A percentile compares a stretch with the other conserved stretches of the same genome.
Conservation (phyloP, 2,888 invertebrate genomes). For the Dryomyza anilis region DNA sequence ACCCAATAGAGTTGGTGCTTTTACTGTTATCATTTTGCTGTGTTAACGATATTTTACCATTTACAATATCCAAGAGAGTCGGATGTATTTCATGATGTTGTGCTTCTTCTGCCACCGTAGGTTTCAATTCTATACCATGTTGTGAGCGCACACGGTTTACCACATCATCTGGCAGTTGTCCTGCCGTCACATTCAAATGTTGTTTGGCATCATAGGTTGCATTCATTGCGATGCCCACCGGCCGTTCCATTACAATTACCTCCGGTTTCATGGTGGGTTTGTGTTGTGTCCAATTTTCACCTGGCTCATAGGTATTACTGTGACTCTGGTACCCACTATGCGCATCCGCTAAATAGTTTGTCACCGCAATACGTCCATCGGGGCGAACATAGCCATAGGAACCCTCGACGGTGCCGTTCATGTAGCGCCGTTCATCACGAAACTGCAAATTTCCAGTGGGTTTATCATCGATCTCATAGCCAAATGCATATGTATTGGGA, state of each 20-base stretch:
- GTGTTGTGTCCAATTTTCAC: conserved; percentile 36
- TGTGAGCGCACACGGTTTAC: conserved; percentile 45
- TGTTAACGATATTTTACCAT: conserved; percentile 44
- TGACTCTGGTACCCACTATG: conserved; percentile 64
- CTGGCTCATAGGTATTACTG: conserved; percentile 41
- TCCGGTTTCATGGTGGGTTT: conserved; percentile 45
- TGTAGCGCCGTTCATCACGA: conserved; percentile 71
- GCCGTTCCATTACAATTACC: conserved; percentile 31
- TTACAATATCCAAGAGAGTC: conserved; percentile 46
- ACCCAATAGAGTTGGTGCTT: conserved; percentile 36
- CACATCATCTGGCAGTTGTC: conserved; percentile 42
- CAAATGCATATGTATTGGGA: conserved; percentile 73
- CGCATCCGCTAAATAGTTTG: conserved; percentile 69
- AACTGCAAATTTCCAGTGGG: conserved; percentile 72
- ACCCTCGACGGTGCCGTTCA: conserved; percentile 75
- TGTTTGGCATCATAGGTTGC: conserved; percentile 40
- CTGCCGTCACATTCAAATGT: conserved; percentile 48
- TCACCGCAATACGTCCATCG: conserved; percentile 67
- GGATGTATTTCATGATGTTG: conserved; percentile 36
- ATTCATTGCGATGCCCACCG: conserved; percentile 2
- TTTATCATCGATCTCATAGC: conserved; percentile 73
- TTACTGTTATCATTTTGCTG: conserved; percentile 23
- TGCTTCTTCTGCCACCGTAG: conserved; percentile 44
- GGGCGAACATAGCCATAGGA: conserved; percentile 74
- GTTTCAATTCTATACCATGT: conserved; percentile 49